Evolutionary conservation across 2,888 invertebrate species (phyloP).

Genomic region (Theodoxus fluviatilis): DNA sequence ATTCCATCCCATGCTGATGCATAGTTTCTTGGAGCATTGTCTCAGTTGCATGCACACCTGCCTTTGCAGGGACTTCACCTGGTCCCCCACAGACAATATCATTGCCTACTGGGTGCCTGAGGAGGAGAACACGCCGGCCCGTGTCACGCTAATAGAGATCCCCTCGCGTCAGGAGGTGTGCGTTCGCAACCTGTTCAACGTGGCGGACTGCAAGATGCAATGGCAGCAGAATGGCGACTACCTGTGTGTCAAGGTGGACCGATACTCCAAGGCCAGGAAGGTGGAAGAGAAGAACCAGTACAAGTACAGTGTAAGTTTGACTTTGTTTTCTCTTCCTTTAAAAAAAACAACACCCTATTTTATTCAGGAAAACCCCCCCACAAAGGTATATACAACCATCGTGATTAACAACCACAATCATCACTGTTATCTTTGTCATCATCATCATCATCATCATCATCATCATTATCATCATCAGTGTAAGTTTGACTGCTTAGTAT

Average conservation of each 20-base stretch:
- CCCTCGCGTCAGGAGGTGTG: conserved; percentile 74
- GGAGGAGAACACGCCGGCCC: conserved; percentile 88
- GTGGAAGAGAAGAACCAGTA: conserved; percentile 80
- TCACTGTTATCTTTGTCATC: too few relatives aligned
- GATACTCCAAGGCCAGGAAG: conserved; percentile 88
- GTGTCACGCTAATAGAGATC: conserved; percentile 90
- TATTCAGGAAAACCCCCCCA: too few relatives aligned
- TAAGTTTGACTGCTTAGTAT: too few relatives aligned
- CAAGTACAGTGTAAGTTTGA: conserved; percentile 83
- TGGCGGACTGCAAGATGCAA: conserved; percentile 96
- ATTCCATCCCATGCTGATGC: background rate
- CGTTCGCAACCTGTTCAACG: conserved; percentile 95
- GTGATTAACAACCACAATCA: too few relatives aligned
- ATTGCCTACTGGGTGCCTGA: conserved; percentile 99
- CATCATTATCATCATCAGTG: too few relatives aligned
- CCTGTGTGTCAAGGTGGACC: conserved; percentile 92
- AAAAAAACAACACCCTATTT: too few relatives aligned
- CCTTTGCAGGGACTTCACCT: conserved; percentile 83
- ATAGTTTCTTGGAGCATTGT: background rate
- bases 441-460: too few relatives aligned
- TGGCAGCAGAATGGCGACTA: conserved; percentile 99
- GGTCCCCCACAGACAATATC: conserved; percentile 96
- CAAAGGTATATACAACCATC: too few relatives aligned
- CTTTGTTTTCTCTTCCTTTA: background rate
- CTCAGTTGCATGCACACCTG: too few relatives aligned